Conservation (phyloP, 1,140 invertebrate species). For the Megathymus violae region DNA sequence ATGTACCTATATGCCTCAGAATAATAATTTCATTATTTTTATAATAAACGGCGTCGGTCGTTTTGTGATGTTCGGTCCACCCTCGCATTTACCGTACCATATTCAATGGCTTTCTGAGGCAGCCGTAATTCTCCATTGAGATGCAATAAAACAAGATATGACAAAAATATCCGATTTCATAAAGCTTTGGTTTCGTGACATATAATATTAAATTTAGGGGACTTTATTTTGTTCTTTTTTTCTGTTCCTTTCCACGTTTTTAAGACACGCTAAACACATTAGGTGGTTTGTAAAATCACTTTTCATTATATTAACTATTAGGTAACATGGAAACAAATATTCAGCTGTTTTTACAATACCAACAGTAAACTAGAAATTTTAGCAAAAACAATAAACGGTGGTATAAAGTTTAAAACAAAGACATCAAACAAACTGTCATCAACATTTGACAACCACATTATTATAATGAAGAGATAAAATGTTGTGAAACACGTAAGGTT, state of each 20-base stretch:
- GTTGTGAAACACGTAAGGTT: too few species aligned
- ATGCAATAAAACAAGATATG: constrained; percentile 81
- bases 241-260: constrained; percentile 44
- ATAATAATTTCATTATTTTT: constrained; percentile 27
- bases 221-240: constrained; percentile 75
- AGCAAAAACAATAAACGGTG: too few species aligned
- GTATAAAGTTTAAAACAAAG: too few species aligned
- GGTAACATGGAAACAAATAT: too few species aligned
- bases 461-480: too few species aligned
- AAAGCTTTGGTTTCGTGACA: constrained; percentile 81
- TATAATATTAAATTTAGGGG: constrained; percentile 80
- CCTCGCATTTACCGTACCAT: constrained; percentile 49
- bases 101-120: constrained; percentile 57
- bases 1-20: not conserved
- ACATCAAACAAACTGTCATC: too few species aligned
- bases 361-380: too few species aligned
- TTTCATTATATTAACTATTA: too few species aligned
- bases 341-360: not conserved
- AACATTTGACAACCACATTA: too few species aligned
- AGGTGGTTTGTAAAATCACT: constrained; percentile 23
- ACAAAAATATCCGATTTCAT: constrained; percentile 83
- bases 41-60: constrained; percentile 9
- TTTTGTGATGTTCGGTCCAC: constrained; percentile 35
- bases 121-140: constrained; percentile 70
- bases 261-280: constrained; percentile 23